Evolutionary conservation across 2,888 invertebrate genomes (phyloP), one percentile per base, ranked within the genome.

Genomic region (Thymelicus sylvestris): DNA sequence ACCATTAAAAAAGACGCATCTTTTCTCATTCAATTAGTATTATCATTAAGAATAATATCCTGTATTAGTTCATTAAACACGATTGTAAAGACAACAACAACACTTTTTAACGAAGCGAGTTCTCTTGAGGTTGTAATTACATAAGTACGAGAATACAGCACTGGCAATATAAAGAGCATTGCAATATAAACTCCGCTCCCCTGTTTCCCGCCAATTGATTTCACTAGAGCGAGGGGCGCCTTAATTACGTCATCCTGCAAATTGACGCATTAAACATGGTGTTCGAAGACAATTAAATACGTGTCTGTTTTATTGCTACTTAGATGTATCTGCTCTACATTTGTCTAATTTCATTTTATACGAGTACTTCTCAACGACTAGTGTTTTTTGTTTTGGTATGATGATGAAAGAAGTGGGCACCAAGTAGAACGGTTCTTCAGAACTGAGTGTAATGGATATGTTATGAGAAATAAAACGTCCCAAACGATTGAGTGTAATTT

Each of bases 111-210:
- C 77, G 76, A 76, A 76, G 79, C 79, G 78, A 82, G 79, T 83
- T 79, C 67, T 81, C 76, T 79, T 83, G 83, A 85, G 83, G 81
- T 83, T 77, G 79, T 86, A 85, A 87, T 86, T 86, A 83, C 69
- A 69, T 69, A 64, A 69, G 67, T 55, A 24, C 55, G 24, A 55
- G 24, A 65, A 63, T 64, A 65, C 59, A 38, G 48, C 64, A 41
- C n/a, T 48, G 57, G 64, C 59, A 69, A 65, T 64, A 47, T 48
- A 63, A 55, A 59, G 64, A 64, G 64, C 63, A 39, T 60, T n/a
- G 69, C 64, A 60, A 70, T 70, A 70, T 70, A 65, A 70, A 70
- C 65, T 65, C 50, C 15, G 50, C 31, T 65, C 65, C 39, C 50
- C 47, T 57, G 65, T 65, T 70, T 70, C 65, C 70, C 70, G 70